Base-by-base conservation (phyloP, 1,140 invertebrate species). In the Leptoteleia sp. region DNA sequence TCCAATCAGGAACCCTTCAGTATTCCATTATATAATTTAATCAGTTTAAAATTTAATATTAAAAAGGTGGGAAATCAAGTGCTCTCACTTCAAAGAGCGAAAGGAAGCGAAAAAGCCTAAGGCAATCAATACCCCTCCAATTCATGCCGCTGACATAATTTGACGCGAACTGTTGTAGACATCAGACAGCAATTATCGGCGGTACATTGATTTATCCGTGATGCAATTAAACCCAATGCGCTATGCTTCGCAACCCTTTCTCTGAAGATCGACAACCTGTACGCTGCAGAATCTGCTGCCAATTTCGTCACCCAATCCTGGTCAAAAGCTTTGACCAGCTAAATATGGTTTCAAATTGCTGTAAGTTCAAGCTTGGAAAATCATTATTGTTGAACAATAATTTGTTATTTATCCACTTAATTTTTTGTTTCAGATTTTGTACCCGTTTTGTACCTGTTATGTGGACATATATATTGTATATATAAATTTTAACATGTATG, bases 191-290 rank as follows among this genome's bases (percentile, higher is more conserved):
- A 59, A 73, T 73, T 73, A 59, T 73, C 40, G 48, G 15, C 13
- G 19, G 43, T 37, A 67, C 71, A 67, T 75, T 75, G 71, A 75
- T 75, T 75, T 75, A 75, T 75, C 71, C 50, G 25, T 64, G 61
- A 75, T 75, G 61, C 61, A 75, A 75, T 75, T 75, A 75, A 37
- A 33, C 37, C 33, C 13, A 16, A 35, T 65, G 38, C 43, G 43
- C 50, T 57, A 33, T 40, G 59, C 50, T 64, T 48, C 33, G 68
- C 37, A 73, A 65, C 65, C 59, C 52, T 67, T 67, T 76, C 52
- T 38, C 71, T 40, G 1, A 47, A 61, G 71, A 76, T 67, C 29
- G 62, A 76, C 71, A 29, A 15, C 37, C 54, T 76, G 71, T 68
- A 38, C 50, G 31, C 3, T 22, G 40, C 54, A 65, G 42, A 47